Conservation (phyloP, 2,113 vertebrate species). For the Benitochromis conjunctus region DNA sequence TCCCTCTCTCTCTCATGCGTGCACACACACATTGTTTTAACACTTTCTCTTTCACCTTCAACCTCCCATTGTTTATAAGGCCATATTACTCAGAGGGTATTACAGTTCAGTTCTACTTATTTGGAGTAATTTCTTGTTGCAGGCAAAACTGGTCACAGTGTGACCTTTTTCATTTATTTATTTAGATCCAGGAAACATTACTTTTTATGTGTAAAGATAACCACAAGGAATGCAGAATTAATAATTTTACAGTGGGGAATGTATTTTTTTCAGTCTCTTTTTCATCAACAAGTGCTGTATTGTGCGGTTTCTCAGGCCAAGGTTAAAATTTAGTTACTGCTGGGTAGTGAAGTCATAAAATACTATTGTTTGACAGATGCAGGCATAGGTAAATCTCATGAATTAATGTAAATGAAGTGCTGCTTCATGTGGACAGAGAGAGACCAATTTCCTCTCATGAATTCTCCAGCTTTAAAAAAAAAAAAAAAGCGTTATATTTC, state of each 20-base stretch:
- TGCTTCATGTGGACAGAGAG: background rate
- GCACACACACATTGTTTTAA: background rate
- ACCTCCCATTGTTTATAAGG: constrained; percentile 7
- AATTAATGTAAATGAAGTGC: background rate
- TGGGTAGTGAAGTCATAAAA: background rate
- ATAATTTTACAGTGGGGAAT: background rate
- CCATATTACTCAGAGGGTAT: constrained; percentile 1
- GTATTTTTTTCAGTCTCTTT: background rate
- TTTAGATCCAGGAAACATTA: background rate
- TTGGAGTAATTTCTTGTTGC: background rate
- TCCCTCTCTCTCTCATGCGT: background rate
- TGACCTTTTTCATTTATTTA: background rate
- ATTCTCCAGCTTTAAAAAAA: background rate
- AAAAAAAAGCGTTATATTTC: background rate
- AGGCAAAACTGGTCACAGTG: background rate
- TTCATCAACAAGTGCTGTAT: background rate
- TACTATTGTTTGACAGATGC: background rate
- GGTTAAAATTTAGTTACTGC: background rate
- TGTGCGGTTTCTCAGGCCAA: background rate
- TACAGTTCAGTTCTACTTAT: background rate
- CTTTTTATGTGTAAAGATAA: background rate
- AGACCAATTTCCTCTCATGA: background rate
- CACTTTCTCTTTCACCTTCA: background rate
- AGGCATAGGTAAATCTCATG: background rate
- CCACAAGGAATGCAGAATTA: background rate